These are phyloP conservation scores for Corythaixoides concolor DNA, from an alignment of 2,113 vertebrate genomes.

Conservation along the genomic window DNA sequence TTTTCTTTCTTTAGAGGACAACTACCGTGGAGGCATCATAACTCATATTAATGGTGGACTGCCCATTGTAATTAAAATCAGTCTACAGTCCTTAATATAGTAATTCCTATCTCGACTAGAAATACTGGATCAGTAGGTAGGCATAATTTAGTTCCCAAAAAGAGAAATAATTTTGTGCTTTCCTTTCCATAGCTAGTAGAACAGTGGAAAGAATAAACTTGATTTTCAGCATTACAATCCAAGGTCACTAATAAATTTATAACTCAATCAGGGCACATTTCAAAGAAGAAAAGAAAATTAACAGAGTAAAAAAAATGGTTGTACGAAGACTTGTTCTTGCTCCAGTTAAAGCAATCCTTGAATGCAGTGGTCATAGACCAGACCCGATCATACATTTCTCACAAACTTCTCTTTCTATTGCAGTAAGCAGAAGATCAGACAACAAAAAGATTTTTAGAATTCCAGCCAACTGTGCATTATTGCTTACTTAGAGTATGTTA, in stretches of 20 bases:
- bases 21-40: slow-evolving; percentile 54
- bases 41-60: slow-evolving; percentile 61
- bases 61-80: slow-evolving; percentile 65
- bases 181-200: neutral
- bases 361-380: neutral
- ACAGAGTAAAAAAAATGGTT: neutral
- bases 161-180: neutral
- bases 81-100: slow-evolving; percentile 40
- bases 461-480: neutral
- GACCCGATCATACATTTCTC: neutral
- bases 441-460: neutral
- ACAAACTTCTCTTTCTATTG: neutral
- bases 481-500: neutral
- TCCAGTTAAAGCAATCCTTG: neutral
- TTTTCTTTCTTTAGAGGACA: slow-evolving; percentile 32
- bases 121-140: neutral
- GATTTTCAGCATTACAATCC: neutral
- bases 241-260: neutral
- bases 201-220: neutral
- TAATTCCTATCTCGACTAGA: slow-evolving; percentile 8
- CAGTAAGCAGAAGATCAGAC: neutral
- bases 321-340: neutral
- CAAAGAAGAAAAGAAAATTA: neutral
- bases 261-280: neutral
- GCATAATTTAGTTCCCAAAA: slow-evolving; percentile 11